Evolutionary conservation across 2,797 vertebrate genomes (phyloP).

Genomic region (Callimico goeldii): DNA sequence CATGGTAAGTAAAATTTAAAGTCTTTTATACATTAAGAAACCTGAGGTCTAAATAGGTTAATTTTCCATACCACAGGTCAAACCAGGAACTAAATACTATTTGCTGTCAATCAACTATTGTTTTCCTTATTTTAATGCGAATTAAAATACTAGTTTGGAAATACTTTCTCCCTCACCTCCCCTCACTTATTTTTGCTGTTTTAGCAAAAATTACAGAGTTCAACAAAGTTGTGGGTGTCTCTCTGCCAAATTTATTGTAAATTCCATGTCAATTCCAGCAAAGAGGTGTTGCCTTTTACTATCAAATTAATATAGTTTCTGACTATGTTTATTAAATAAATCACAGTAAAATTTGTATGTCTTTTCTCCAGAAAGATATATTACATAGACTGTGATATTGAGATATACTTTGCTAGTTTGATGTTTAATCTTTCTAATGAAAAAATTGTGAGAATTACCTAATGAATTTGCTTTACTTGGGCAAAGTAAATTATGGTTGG

Average conservation of each 20-base stretch:
- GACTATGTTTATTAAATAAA: slow-evolving; percentile 30
- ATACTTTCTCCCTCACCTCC: neutral
- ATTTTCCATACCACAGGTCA: neutral
- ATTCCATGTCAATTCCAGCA: neutral
- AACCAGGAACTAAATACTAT: neutral
- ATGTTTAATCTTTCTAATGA: slow-evolving; percentile 45
- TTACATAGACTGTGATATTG: neutral
- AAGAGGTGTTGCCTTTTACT: neutral
- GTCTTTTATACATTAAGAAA: neutral
- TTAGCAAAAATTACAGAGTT: neutral
- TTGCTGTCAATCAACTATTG: neutral
- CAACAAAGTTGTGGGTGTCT: neutral
- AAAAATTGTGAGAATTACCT: slow-evolving; percentile 8
- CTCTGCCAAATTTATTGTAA: neutral
- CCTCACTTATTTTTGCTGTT: neutral
- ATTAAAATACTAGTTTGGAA: neutral
- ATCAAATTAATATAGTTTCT: neutral
- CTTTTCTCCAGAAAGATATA: neutral
- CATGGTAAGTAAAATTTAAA: neutral
- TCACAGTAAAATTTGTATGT: neutral
- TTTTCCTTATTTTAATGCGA: neutral
- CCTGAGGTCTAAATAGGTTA: neutral
- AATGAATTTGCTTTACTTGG: slow-evolving; percentile 11
- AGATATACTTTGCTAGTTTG: slow-evolving; percentile 1
- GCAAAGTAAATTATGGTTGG: slow-evolving; percentile 13